Evolutionary conservation across 2,113 vertebrate genomes (phyloP).

Genomic region (Chunga burmeisteri): DNA sequence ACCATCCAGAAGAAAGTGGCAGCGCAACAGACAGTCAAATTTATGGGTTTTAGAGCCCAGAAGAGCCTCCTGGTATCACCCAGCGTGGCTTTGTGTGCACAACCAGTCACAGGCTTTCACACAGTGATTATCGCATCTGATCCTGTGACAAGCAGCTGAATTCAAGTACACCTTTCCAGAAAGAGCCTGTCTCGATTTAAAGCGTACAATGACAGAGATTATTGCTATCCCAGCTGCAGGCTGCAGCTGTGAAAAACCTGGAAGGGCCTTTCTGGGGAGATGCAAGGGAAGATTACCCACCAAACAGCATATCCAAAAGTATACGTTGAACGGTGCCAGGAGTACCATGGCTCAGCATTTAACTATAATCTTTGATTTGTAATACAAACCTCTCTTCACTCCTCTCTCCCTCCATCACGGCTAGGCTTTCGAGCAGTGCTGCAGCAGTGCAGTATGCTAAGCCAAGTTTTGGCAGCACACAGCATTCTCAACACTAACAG

Average conservation of each 20-base stretch:
- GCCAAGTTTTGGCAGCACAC: not conserved
- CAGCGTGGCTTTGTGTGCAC: not conserved
- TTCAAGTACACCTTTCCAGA: not conserved
- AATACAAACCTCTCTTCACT: not conserved
- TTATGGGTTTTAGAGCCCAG: not conserved
- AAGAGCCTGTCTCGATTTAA: not conserved
- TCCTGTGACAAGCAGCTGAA: not conserved
- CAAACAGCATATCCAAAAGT: not conserved
- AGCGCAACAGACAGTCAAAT: not conserved
- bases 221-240: not conserved
- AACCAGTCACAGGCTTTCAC: not conserved
- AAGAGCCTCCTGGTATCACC: not conserved
- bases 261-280: not conserved
- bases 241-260: not conserved
- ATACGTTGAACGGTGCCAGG: accelerated
- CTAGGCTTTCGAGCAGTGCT: not conserved
- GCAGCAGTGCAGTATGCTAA: not conserved
- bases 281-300: not conserved
- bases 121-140: not conserved
- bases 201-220: not conserved
- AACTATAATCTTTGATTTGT: not conserved
- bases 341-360: not conserved
- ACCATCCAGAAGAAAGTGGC: not conserved
- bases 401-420: not conserved
- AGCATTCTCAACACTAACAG: not conserved